Evolutionary conservation across 2,797 vertebrate genomes (phyloP).

Genomic region (Scomberomorus guttatus): DNA sequence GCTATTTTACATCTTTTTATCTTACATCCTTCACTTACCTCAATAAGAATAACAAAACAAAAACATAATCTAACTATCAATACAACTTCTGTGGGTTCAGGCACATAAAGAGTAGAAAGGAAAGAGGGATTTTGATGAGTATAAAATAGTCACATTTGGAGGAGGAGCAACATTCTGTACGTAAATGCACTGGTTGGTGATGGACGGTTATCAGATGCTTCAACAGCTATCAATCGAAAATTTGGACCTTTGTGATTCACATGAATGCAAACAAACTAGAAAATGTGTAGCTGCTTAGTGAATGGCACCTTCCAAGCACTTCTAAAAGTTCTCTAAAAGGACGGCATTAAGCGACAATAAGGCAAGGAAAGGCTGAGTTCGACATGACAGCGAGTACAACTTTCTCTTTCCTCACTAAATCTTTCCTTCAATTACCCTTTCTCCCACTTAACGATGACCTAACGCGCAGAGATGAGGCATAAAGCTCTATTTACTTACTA

Average conservation of each 20-base stretch:
- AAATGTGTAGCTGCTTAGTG: constrained; percentile 45
- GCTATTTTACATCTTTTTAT: constrained; percentile 83
- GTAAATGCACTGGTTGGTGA: constrained; percentile 75
- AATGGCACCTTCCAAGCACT: constrained; percentile 49
- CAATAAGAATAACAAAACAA: constrained; percentile 74
- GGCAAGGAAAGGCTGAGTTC: constrained; percentile 55
- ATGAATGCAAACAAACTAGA: constrained; percentile 48
- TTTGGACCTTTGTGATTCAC: constrained; percentile 38
- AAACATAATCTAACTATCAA: constrained; percentile 71
- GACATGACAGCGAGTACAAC: constrained; percentile 33
- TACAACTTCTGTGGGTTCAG: constrained; percentile 83
- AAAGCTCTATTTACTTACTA: constrained; percentile 58
- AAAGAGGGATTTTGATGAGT: constrained; percentile 59
- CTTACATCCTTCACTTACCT: constrained; percentile 84
- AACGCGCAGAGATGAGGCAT: constrained; percentile 41
- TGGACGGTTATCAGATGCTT: constrained; percentile 38
- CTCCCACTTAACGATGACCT: constrained; percentile 20
- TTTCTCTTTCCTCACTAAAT: constrained; percentile 42
- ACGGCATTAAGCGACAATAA: constrained; percentile 43
- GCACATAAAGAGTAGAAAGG: constrained; percentile 79
- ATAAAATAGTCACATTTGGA: constrained; percentile 68
- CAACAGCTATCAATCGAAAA: constrained; percentile 19
- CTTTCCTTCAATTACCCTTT: constrained; percentile 26
- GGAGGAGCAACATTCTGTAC: constrained; percentile 65
- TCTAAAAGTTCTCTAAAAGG: constrained; percentile 36